Evolutionary conservation across 2,888 invertebrate species (phyloP).

Genomic region (Netelia virgata): DNA sequence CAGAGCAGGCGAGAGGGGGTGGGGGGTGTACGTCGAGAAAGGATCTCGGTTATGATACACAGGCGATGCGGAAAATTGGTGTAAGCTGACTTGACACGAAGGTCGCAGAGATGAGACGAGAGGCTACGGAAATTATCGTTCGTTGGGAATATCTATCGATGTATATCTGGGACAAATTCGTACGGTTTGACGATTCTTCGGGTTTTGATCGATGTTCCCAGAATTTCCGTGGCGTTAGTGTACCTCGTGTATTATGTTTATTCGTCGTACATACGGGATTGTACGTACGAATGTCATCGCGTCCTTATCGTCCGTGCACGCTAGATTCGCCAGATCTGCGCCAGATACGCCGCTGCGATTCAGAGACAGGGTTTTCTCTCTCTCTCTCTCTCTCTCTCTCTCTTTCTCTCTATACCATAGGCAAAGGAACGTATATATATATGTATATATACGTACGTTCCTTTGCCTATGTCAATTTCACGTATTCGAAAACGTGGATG

Average conservation of each 20-base stretch:
- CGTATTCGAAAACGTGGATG: conserved; percentile 45
- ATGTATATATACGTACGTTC: conserved; percentile 12
- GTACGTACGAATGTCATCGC: conserved; percentile 62
- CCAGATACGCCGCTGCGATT: conserved; percentile 23
- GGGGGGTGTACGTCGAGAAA: not conserved
- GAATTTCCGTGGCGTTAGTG: conserved; percentile 29
- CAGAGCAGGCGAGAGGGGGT: not conserved
- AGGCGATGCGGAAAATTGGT: conserved; percentile 37
- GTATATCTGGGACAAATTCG: conserved; percentile 52
- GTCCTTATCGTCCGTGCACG: conserved; percentile 15
- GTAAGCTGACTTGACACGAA: conserved; percentile 13
- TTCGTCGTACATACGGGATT: conserved; percentile 54
- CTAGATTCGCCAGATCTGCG: conserved; percentile 17
- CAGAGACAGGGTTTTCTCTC: not conserved
- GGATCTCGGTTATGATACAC: conserved; percentile 31
- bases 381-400: not conserved
- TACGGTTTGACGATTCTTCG: conserved; percentile 56
- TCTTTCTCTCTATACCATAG: not conserved
- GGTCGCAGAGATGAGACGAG: conserved; percentile 38
- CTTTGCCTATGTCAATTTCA: conserved; percentile 55
- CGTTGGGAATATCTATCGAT: conserved; percentile 4
- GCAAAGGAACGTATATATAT: no score
- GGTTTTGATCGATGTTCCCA: conserved; percentile 56
- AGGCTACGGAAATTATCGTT: conserved; percentile 62
- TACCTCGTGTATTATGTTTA: conserved; percentile 53